Base-by-base conservation (phyloP, 2,113 vertebrate species). In the Sceloporus tristichus region DNA sequence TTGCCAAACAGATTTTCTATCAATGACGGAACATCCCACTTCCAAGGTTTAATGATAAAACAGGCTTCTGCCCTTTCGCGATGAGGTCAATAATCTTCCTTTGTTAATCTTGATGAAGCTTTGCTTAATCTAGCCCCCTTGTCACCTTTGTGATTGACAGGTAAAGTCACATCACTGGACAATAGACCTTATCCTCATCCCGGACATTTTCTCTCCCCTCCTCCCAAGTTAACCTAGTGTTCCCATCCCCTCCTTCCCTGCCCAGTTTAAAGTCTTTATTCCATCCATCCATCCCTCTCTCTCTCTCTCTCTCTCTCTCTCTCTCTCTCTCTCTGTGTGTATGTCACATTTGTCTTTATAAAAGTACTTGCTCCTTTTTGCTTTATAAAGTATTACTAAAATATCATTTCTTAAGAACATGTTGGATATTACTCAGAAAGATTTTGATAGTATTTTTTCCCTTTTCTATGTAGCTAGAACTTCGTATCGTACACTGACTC, bases 11-110 rank as follows among this genome's bases (percentile, higher is more conserved):
- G 71, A 89, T 68, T 93, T 94, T 89, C 87, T 59, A 90, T 86
- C 91, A 92, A 82, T 90, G 85, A 59, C 92, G 68, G 92, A 88
- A 92, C 48, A 78, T 91, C 88, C 87, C 85, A 95, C 91, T 95
- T 95, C 91, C 94, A 94, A 95, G 92, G 91, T 96, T 96, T 94
- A 96, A 96, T 96, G 96, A 96, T 95, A 96, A 95, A 97, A 96
- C 94, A 95, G 91, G 76, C 87, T 94, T 94, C 93, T 96, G 96
- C 95, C 95, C 96, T 97, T 97, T 95, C 93, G 79, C 89, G 92
- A 96, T 93, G 86, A 97, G 96, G 96, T 97, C 97, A 98, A 93
- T 93, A 94, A 98, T 97, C 97, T 97, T 97, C 94, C 94, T 97
- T 96, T 94, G 92, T 95, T 96, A 96, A 96, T 96, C 96, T 94